Conservation (phyloP, 2,797 vertebrate species). For the Macropus fuliginosus region DNA sequence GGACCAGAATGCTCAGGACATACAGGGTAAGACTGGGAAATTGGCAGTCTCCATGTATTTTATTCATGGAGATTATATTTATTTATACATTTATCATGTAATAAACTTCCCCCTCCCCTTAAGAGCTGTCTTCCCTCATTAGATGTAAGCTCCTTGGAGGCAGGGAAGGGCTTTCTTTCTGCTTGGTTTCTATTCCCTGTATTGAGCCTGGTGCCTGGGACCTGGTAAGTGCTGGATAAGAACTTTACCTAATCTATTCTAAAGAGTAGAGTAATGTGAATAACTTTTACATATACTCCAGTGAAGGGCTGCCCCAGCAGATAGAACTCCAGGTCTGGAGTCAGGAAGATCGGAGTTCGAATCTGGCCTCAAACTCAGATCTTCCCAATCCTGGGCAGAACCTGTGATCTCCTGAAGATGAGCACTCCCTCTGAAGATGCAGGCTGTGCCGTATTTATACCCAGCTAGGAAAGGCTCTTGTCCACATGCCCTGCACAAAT, state of each 20-base stretch:
- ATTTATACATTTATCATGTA: too few relatives aligned
- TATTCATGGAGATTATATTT: neutral
- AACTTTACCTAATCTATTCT: too few relatives aligned
- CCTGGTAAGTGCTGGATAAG: neutral
- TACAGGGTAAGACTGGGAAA: slow-evolving; percentile 7
- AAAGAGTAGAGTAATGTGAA: too few relatives aligned
- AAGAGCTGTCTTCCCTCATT: too few relatives aligned
- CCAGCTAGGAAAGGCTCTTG: neutral
- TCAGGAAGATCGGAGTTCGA: too few relatives aligned
- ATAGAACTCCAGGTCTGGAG: too few relatives aligned
- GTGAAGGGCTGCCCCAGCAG: too few relatives aligned
- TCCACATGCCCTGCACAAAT: neutral
- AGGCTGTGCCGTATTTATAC: neutral
- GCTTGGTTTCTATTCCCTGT: too few relatives aligned
- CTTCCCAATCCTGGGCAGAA: neutral
- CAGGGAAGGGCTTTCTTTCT: too few relatives aligned
- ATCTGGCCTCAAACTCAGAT: neutral
- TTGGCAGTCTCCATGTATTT: neutral
- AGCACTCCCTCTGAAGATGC: neutral
- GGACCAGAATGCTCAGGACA: neutral
- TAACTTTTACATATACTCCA: too few relatives aligned
- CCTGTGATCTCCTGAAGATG: neutral
- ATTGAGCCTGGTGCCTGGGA: neutral
- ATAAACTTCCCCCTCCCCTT: too few relatives aligned
- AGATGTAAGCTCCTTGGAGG: too few relatives aligned